Evolutionary conservation across 2,797 vertebrate genomes (phyloP).

Genomic region (Sebastes matsubarae): DNA sequence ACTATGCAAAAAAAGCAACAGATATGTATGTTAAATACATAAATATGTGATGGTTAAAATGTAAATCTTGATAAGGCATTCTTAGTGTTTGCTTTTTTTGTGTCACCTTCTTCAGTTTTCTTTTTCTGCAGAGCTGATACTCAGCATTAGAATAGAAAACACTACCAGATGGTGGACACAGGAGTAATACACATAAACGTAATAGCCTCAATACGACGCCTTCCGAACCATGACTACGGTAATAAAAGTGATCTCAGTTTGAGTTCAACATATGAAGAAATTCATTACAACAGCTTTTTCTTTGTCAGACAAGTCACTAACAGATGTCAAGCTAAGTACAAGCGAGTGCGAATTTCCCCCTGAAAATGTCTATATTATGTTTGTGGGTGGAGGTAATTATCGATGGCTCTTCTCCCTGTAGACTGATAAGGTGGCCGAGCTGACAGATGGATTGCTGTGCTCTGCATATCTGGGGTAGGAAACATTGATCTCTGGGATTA

Average conservation of each 20-base stretch:
- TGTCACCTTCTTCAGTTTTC: background rate
- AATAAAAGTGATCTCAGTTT: slow-evolving; percentile 13
- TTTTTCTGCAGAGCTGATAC: background rate
- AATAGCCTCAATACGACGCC: background rate
- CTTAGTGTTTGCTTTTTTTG: slow-evolving; percentile 5
- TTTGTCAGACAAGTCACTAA: slow-evolving; percentile 51
- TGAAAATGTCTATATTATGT: slow-evolving; percentile 73
- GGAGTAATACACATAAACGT: background rate
- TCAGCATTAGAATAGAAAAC: background rate
- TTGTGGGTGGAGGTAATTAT: slow-evolving; percentile 73
- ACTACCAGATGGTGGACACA: background rate
- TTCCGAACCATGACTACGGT: background rate
- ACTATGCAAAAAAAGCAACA: background rate
- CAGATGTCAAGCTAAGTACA: slow-evolving; percentile 45
- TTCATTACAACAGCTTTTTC: slow-evolving; percentile 57
- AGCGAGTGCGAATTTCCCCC: slow-evolving; percentile 57
- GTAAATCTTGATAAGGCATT: background rate
- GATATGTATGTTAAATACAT: background rate
- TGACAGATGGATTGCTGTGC: slow-evolving; percentile 83
- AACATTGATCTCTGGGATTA: slow-evolving; percentile 83
- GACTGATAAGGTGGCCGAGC: slow-evolving; percentile 70
- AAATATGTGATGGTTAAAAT: background rate
- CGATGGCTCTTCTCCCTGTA: slow-evolving; percentile 63
- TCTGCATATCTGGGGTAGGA: slow-evolving; percentile 75
- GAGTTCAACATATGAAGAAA: slow-evolving; percentile 39